These are phyloP conservation scores for Apodemus sylvaticus DNA, from an alignment of 2,113 vertebrate species.

Conservation along the genomic window DNA sequence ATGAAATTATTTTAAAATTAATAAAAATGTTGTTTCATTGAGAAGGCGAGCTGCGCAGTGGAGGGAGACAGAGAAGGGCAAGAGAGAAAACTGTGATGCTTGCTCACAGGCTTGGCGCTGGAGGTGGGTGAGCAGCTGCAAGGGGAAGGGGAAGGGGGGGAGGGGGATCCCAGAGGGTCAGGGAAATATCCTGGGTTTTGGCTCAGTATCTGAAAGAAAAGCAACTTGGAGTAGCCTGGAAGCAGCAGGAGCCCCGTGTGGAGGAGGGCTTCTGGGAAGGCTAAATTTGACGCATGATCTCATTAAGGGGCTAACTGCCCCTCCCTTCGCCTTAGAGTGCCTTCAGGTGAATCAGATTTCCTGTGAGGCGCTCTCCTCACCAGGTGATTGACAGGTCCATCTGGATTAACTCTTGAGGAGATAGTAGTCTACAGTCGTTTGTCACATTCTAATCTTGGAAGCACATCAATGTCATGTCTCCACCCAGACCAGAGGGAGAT, in stretches of 20 bases:
- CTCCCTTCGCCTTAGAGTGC: neutral
- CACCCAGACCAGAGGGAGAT: neutral
- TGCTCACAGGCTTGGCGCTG: neutral
- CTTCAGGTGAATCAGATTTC: constrained; percentile 8
- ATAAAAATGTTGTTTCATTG: neutral
- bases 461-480: neutral
- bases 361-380: neutral
- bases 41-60: neutral
- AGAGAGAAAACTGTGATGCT: neutral
- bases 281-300: neutral
- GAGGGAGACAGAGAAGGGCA: neutral
- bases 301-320: neutral
- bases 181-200: neutral
- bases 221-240: neutral
- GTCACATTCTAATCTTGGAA: neutral
- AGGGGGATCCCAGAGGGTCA: neutral
- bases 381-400: neutral
- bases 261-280: neutral
- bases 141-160: neutral
- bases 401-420: neutral
- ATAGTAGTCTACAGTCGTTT: neutral
- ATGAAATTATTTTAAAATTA: neutral
- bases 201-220: neutral
- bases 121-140: neutral
- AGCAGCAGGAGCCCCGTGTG: too few relatives aligned